A percentile compares a stretch with the other conserved stretches of the same genome.
Evolutionary conservation across 2,113 vertebrate species (phyloP).

Genomic region (Pionites leucogaster): DNA sequence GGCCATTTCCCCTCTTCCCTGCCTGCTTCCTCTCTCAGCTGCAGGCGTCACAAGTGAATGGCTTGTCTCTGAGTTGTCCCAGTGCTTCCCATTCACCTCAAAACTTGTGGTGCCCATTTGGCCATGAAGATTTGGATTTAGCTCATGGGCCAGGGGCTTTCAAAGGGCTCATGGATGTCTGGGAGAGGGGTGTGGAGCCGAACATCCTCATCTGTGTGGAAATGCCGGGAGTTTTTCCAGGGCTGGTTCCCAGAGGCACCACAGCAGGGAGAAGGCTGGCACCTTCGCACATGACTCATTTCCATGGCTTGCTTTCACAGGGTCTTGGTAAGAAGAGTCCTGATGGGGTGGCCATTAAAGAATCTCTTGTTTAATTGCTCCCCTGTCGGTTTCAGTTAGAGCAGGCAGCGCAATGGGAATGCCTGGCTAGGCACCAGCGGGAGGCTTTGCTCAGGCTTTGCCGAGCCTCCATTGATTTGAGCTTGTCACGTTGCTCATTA

Average conservation of each 20-base stretch:
- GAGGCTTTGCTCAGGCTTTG: background rate
- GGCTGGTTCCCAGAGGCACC: fast-evolving
- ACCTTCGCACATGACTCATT: background rate
- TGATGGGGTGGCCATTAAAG: background rate
- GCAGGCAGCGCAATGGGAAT: background rate
- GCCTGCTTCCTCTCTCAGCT: background rate
- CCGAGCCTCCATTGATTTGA: constrained; percentile 36
- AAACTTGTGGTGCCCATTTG: background rate
- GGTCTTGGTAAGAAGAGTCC: background rate
- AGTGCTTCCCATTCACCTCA: fast-evolving
- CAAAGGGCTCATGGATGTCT: background rate
- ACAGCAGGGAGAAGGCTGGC: background rate
- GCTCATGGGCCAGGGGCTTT: fast-evolving
- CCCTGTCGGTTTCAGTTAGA: constrained; percentile 42
- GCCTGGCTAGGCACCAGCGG: background rate
- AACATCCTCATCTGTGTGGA: background rate
- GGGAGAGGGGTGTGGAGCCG: fast-evolving
- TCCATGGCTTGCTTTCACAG: background rate
- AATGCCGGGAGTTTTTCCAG: fast-evolving
- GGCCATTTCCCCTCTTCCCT: background rate
- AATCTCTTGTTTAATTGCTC: constrained; percentile 20
- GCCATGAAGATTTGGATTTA: background rate
- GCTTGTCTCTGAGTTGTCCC: background rate
- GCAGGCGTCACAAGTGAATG: fast-evolving
- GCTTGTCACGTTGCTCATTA: constrained; percentile 33